These are phyloP conservation scores for Tinea pellionella DNA, from an alignment of 2,888 invertebrate genomes.

Conservation along the genomic window DNA sequence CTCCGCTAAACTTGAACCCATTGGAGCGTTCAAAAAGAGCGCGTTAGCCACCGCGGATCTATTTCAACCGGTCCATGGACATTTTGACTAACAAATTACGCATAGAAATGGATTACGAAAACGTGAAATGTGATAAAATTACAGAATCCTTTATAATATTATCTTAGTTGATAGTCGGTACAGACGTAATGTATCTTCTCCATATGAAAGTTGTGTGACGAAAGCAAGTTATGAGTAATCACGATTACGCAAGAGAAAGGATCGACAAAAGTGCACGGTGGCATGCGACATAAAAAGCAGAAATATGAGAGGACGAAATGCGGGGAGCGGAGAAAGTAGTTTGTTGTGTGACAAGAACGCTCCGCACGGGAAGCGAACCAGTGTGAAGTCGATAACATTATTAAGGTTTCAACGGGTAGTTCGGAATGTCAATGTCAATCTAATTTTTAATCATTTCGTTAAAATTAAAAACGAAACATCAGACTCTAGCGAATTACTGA, in stretches of 20 bases:
- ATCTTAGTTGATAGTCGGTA: no score
- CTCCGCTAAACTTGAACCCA: slow-evolving; percentile 48
- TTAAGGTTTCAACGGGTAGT: not conserved
- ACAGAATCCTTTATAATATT: no score
- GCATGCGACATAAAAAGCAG: slow-evolving; percentile 37
- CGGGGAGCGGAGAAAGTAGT: slow-evolving; percentile 45
- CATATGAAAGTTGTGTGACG: slow-evolving; percentile 18
- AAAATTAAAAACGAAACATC: not conserved
- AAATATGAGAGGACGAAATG: slow-evolving; percentile 33
- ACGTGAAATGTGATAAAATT: no score
- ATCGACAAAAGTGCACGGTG: slow-evolving; percentile 44
- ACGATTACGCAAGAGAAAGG: slow-evolving; percentile 32
- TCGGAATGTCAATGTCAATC: not conserved
- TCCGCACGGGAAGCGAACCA: slow-evolving; percentile 16
- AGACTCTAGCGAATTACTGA: not conserved
- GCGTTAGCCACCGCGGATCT: slow-evolving; percentile 36
- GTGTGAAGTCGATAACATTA: slow-evolving; percentile 5
- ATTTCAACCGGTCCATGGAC: slow-evolving; percentile 46
- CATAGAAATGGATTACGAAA: not conserved
- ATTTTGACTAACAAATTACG: not conserved
- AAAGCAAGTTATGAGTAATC: slow-evolving; percentile 36
- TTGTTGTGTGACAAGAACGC: slow-evolving; percentile 26
- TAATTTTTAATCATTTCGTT: not conserved
- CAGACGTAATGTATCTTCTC: not conserved
- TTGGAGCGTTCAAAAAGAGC: slow-evolving; percentile 47